Percentiles rank a stretch among this genome's conserved stretches.
phyloP scores from a whole-genome alignment of 1,140 invertebrate genomes.

The Drosophila bifasciata region DNA sequence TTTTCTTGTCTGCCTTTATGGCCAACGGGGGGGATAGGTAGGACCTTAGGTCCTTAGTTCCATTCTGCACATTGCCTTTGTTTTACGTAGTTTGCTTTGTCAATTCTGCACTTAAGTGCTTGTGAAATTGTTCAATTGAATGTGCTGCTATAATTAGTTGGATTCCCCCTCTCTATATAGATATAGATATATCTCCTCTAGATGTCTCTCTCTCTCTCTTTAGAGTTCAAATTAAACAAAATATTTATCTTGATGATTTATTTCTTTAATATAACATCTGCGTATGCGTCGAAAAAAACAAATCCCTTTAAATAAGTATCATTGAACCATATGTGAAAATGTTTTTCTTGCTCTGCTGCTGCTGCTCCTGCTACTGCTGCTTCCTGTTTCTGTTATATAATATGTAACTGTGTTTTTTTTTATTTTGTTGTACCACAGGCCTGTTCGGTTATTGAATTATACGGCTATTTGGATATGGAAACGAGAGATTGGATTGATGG shows the following conservation, averaged over 20 bases:
- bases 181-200: not conserved
- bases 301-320: not conserved
- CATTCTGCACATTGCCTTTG: constrained; percentile 49
- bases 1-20: constrained; percentile 58
- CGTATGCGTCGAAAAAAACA: not conserved
- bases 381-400: not conserved
- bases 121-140: constrained; percentile 60
- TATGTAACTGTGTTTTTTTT: constrained; percentile 2
- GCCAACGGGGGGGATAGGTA: constrained; percentile 1
- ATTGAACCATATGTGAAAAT: not conserved
- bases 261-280: not conserved
- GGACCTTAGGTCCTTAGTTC: constrained; percentile 32
- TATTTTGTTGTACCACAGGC: constrained; percentile 87
- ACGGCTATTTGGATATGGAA: constrained; percentile 93
- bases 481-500: constrained; percentile 97
- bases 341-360: not conserved
- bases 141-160: constrained; percentile 48
- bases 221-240: not conserved
- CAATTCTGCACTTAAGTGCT: constrained; percentile 50
- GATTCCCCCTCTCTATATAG: not conserved
- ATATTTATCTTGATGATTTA: not conserved
- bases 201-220: no score
- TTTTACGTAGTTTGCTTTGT: constrained; percentile 46
- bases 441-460: constrained; percentile 93
- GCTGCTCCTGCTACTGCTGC: not conserved